phyloP scores from a whole-genome alignment of 1,140 invertebrate genomes.

The Thrips palmi region DNA sequence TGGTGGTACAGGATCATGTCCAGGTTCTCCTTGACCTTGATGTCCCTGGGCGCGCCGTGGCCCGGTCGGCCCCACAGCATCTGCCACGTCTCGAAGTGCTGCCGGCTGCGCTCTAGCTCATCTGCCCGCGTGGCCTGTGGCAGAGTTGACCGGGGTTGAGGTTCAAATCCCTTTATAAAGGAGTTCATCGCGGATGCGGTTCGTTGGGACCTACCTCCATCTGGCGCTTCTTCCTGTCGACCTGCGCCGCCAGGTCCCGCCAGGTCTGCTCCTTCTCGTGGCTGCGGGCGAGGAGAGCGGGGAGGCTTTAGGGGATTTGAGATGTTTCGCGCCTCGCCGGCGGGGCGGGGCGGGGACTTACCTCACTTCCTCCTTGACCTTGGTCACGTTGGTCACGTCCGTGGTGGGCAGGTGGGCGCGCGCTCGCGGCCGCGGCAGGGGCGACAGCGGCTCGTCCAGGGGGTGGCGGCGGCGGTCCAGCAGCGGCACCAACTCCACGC shows the following conservation, averaged over 20 bases:
- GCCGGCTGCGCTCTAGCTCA: conserved; percentile 28
- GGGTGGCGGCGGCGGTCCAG: no score
- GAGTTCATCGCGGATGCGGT: conserved; percentile 17
- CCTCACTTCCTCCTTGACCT: conserved; percentile 13
- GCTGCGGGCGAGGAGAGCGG: no score
- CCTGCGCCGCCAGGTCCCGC: conserved; percentile 19
- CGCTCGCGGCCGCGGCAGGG: no score
- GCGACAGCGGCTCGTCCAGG: no score
- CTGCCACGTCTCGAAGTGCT: conserved; percentile 44
- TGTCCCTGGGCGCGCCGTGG: conserved; percentile 36
- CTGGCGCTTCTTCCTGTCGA: conserved; percentile 17
- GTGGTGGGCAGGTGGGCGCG: conserved; percentile 33
- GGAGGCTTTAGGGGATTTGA: no score
- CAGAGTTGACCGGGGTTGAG: conserved; percentile 5
- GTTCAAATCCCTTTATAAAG: background rate
- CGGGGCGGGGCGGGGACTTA: background rate
- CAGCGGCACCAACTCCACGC: no score
- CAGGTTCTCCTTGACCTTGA: conserved; percentile 17
- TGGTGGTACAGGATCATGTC: conserved; percentile 16
- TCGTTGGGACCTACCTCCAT: conserved; percentile 15
- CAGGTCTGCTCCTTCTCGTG: conserved; percentile 19
- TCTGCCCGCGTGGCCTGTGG: conserved; percentile 29
- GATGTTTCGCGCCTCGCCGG: conserved; percentile 2
- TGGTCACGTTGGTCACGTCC: conserved; percentile 30
- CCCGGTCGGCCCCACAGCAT: conserved; percentile 45